phyloP scores from a whole-genome alignment of 2,888 invertebrate species.

The Cephus pygmeus region DNA sequence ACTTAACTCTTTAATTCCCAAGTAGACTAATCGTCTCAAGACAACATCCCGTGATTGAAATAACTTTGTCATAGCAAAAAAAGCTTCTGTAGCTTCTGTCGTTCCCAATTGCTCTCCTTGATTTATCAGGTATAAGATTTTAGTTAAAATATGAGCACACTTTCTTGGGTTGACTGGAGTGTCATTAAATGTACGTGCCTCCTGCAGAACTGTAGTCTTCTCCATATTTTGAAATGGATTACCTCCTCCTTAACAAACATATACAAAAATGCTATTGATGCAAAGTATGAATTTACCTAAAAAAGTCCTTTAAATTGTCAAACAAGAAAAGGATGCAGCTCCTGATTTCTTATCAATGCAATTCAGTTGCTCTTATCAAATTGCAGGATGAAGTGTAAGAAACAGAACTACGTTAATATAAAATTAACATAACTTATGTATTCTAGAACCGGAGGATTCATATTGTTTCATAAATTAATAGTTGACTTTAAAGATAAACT shows the following conservation, averaged over 20 bases:
- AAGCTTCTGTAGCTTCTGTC: constrained; percentile 97
- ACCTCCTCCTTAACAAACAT: constrained; percentile 71
- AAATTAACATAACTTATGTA: not conserved
- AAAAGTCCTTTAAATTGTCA: not conserved
- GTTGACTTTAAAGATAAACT: not conserved
- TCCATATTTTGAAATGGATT: constrained; percentile 94
- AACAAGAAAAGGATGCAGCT: not conserved
- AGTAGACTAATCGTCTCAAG: constrained; percentile 93
- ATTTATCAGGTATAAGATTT: constrained; percentile 94
- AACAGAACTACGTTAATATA: not conserved
- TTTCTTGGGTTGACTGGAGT: constrained; percentile 97
- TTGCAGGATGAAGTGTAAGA: not conserved
- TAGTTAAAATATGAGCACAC: constrained; percentile 96
- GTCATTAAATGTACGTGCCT: constrained; percentile 97
- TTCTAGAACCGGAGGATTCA: not conserved
- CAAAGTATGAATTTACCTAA: not conserved
- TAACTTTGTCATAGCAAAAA: constrained; percentile 99
- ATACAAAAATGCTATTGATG: not conserved
- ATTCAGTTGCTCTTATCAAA: not conserved
- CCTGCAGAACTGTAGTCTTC: constrained; percentile 96
- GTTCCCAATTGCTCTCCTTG: constrained; percentile 94
- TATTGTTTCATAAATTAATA: not conserved
- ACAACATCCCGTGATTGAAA: constrained; percentile 98
- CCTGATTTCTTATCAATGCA: constrained; percentile 2
- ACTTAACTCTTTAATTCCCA: constrained; percentile 95